Percentiles rank a stretch among this genome's conserved stretches.
phyloP scores from a whole-genome alignment of 2,113 vertebrate genomes.

The Pantherophis guttatus region DNA sequence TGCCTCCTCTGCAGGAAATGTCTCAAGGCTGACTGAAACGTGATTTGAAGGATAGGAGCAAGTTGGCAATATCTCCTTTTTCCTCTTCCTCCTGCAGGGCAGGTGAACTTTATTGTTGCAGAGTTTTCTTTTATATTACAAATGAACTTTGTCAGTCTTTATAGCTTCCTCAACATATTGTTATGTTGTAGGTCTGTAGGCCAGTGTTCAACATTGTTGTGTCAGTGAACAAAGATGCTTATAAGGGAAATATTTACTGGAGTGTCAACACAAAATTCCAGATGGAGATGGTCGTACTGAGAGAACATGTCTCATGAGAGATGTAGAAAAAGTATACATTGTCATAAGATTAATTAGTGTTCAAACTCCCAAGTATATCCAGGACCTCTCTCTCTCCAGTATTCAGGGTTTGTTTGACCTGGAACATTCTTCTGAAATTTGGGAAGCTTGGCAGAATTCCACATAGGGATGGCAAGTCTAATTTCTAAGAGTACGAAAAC shows the following conservation, averaged over 20 bases:
- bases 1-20: background rate
- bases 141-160: background rate
- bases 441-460: conserved; percentile 44
- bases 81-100: background rate
- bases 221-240: background rate
- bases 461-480: conserved; percentile 6
- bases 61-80: background rate
- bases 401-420: background rate
- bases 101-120: background rate
- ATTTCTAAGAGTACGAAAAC: conserved; percentile 48
- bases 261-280: background rate
- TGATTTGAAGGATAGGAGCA: background rate
- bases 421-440: background rate
- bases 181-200: background rate
- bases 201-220: background rate
- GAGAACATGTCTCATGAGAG: background rate
- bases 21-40: background rate
- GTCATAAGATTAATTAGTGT: background rate
- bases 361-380: background rate
- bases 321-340: background rate
- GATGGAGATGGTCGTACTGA: background rate
- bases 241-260: background rate
- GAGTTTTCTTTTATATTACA: conserved; percentile 8
- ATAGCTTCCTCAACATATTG: background rate
- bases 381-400: background rate